A percentile compares a stretch with the other conserved stretches of the same genome.
These are phyloP conservation scores for Plumapathes pennacea DNA, from an alignment of 92 coral and sea anemone species.

Conservation along the genomic window DNA sequence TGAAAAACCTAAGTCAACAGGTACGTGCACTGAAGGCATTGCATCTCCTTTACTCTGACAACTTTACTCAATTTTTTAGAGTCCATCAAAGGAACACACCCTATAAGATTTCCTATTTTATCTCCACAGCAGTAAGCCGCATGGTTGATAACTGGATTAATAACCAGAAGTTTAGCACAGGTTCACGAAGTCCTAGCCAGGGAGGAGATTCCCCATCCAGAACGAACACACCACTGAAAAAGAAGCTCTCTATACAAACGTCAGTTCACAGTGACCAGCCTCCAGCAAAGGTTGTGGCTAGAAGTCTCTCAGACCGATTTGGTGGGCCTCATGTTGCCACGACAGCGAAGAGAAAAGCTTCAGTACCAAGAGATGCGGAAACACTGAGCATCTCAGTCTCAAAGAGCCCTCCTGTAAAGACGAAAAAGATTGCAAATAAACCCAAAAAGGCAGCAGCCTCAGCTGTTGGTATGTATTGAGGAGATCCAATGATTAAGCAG, in stretches of 20 bases:
- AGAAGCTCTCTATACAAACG: conserved; percentile 45
- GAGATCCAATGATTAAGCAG: no score
- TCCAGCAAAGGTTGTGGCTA: neutral
- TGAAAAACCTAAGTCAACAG: conserved; percentile 64
- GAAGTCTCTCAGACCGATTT: neutral
- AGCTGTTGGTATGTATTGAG: no score
- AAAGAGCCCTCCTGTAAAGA: no score
- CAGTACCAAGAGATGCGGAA: no score
- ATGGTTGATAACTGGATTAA: conserved; percentile 88
- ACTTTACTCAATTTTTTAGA: no score
- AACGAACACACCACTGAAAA: conserved; percentile 30
- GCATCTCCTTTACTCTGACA: no score
- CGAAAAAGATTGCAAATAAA: no score
- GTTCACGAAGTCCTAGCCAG: conserved; percentile 39
- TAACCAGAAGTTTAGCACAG: conserved; percentile 50
- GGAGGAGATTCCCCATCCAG: conserved; percentile 16
- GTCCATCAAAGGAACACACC: no score
- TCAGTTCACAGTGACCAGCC: conserved; percentile 8
- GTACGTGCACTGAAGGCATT: conserved; percentile 5
- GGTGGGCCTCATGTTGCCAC: neutral
- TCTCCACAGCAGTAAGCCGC: conserved; percentile 66
- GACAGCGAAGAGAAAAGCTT: no score
- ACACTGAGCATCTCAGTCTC: no score
- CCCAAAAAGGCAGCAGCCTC: no score
- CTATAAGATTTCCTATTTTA: no score